Conservation (phyloP, 2,888 invertebrate species). For the Gymnocheta viridis region DNA sequence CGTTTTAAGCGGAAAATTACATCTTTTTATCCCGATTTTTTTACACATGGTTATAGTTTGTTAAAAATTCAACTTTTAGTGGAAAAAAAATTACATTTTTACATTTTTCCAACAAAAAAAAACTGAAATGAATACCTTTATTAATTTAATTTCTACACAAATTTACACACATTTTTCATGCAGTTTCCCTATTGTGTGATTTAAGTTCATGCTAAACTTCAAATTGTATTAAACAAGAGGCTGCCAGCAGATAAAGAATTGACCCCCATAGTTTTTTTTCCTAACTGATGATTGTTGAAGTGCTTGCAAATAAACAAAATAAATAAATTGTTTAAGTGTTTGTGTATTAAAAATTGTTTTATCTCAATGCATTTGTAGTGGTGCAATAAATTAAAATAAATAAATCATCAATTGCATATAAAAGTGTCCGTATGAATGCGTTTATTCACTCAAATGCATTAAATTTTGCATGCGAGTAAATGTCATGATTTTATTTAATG, state of each 20-base stretch:
- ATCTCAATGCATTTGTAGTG: constrained; percentile 31
- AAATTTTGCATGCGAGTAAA: constrained; percentile 44
- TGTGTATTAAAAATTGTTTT: constrained; percentile 9
- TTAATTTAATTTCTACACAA: constrained; percentile 34
- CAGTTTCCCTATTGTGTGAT: background rate
- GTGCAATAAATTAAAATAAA: constrained; percentile 49
- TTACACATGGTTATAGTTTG: no score
- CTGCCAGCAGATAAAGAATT: background rate
- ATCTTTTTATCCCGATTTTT: no score
- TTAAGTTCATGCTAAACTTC: background rate
- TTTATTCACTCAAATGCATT: constrained; percentile 44
- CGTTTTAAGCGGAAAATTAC: no score
- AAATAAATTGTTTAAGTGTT: constrained; percentile 42
- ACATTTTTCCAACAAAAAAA: no score
- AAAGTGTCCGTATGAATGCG: constrained; percentile 32
- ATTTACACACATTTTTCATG: background rate
- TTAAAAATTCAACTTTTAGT: no score
- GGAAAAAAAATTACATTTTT: no score
- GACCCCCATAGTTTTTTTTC: constrained; percentile 33
- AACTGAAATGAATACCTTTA: no score
- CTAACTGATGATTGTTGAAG: constrained; percentile 58
- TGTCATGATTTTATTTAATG: constrained; percentile 36
- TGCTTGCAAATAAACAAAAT: constrained; percentile 52
- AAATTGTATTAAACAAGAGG: constrained; percentile 8
- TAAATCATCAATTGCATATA: constrained; percentile 57